A percentile compares a stretch with the other conserved stretches of the same genome.
Evolutionary conservation across 2,888 invertebrate species (phyloP).

Genomic region (Dynastes grantii): DNA sequence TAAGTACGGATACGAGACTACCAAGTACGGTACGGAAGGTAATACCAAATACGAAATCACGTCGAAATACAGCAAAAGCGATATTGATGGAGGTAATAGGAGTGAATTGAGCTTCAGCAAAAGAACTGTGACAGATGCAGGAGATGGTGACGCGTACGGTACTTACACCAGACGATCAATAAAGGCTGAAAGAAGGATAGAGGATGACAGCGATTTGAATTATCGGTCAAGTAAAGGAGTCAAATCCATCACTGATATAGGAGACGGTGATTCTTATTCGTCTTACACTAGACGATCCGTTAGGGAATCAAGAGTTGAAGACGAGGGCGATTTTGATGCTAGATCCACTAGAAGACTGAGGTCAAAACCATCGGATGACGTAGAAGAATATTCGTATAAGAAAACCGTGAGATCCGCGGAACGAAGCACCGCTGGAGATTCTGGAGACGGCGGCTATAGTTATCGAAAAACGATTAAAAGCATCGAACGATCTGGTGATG

Average conservation of each 20-base stretch:
- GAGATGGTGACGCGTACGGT: slow-evolving; percentile 57
- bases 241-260: slow-evolving; percentile 36
- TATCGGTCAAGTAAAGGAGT: slow-evolving; percentile 24
- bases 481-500: slow-evolving; percentile 61
- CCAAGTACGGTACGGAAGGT: slow-evolving; percentile 52
- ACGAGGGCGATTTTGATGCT: slow-evolving; percentile 45
- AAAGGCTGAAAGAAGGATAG: slow-evolving; percentile 39
- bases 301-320: slow-evolving; percentile 43
- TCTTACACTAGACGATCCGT: slow-evolving; percentile 51
- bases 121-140: slow-evolving; percentile 37
- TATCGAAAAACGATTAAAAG: slow-evolving; percentile 62
- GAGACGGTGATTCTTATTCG: slow-evolving; percentile 57
- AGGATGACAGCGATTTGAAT: slow-evolving; percentile 34
- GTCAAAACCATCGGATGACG: slow-evolving; percentile 45
- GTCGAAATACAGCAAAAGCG: slow-evolving; percentile 51
- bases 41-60: slow-evolving; percentile 52
- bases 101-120: slow-evolving; percentile 49
- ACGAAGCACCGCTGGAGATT: slow-evolving; percentile 56
- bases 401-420: slow-evolving; percentile 54
- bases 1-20: slow-evolving; percentile 41
- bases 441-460: slow-evolving; percentile 62
- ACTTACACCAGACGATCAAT: slow-evolving; percentile 50
- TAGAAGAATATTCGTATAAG: slow-evolving; percentile 52
- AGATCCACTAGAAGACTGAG: slow-evolving; percentile 48
- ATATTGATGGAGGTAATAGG: slow-evolving; percentile 50